A percentile compares a stretch with the other conserved stretches of the same genome.
phyloP scores from a whole-genome alignment of 2,113 vertebrate species.

The Perognathus longimembris region DNA sequence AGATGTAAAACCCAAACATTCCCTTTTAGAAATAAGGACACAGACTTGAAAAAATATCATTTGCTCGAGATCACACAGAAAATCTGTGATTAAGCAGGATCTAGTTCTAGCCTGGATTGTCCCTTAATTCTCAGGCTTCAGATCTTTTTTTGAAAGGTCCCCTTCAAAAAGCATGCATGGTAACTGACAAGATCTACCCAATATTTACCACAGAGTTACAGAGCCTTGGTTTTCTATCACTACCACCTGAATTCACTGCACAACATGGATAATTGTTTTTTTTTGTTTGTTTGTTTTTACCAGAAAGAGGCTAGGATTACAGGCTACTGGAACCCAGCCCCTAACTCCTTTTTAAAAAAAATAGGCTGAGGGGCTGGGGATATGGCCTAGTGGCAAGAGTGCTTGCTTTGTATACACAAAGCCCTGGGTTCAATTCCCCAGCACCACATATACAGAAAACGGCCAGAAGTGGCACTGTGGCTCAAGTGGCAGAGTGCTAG shows the following conservation, averaged over 20 bases:
- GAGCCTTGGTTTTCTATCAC: conserved; percentile 2
- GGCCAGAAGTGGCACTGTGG: no score
- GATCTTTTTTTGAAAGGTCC: neutral
- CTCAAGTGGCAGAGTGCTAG: no score
- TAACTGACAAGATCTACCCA: neutral
- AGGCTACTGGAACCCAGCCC: no score
- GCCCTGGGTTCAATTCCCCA: no score
- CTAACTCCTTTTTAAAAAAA: no score
- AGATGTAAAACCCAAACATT: neutral
- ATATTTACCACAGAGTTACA: conserved; percentile 6
- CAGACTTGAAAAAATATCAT: conserved; percentile 35
- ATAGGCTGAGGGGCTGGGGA: no score
- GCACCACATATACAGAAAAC: no score
- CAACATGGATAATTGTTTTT: neutral
- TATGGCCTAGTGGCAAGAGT: no score
- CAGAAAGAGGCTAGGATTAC: no score
- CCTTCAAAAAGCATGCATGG: neutral
- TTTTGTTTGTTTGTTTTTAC: no score
- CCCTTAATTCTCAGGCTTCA: neutral
- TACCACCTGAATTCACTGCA: neutral
- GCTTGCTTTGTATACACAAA: no score
- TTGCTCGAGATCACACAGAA: neutral
- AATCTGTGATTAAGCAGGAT: conserved; percentile 13
- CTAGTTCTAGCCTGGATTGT: neutral
- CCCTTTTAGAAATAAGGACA: neutral